Evolutionary conservation across 1,140 invertebrate genomes (phyloP), one percentile per base, ranked within the genome.

Genomic region (Leptinotarsa lineolata): DNA sequence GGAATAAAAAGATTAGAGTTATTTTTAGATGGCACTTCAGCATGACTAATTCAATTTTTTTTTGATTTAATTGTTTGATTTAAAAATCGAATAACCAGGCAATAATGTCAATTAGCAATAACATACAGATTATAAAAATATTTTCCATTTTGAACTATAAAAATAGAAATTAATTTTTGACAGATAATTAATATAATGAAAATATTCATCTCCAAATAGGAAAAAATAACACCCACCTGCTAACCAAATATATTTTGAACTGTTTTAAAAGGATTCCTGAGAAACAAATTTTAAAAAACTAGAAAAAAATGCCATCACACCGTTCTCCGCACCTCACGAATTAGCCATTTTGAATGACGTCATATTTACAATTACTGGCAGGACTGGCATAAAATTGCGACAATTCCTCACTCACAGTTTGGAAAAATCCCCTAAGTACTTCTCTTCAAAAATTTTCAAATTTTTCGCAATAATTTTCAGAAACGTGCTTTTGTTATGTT

Each of bases 291-390:
- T 59, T 59, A 69, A 59, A 69, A 69, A 69, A 69, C 46, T 69
- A 69, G 20, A 69, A 66, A 69, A 69, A 69, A 69, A 54, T 45
- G 21, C 68, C 46, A 54, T 24, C 68, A 39, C 22, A 4, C 22
- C 15, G 39, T 11, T 3, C 44, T 24, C 24, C 68, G 20, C 16
- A 69, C 24, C 45, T 22, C 54, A 69, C 39, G 20, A 69, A 24
- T 69, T 48, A 69, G 48, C 68, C 68, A 69, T 69, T 69, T 69
- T 69, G 48, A 48, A 54, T 69, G 68, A 69, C 68, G 68, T 69
- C 68, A 69, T 69, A 69, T 59, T 69, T 69, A 66, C 64, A 66
- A 39, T 66, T 39, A 39, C 30, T 39, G 2, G 30, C 30, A 39
- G 30, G 30, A 39, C 8, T 39, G 8, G 11, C 30, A 39, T 39